Conservation (phyloP, 2,113 vertebrate genomes). For the Platysteira castanea region DNA sequence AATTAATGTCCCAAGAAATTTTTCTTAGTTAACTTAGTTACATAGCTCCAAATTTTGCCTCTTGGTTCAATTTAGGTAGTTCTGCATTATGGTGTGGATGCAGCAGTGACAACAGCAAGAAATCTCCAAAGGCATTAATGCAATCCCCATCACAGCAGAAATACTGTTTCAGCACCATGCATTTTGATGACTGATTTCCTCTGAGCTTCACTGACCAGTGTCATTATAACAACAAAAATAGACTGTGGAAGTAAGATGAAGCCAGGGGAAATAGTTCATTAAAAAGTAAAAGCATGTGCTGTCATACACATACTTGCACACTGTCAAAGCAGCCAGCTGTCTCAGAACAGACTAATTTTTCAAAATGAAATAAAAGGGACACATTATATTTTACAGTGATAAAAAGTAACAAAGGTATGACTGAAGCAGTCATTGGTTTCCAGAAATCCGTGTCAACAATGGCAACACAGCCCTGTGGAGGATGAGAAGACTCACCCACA, state of each 20-base stretch:
- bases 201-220: conserved; percentile 64
- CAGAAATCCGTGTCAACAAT: not conserved
- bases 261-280: conserved; percentile 71
- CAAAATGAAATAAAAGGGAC: conserved; percentile 44
- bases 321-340: conserved; percentile 61
- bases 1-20: conserved; percentile 60
- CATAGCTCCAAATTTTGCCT: conserved; percentile 25
- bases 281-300: conserved; percentile 69
- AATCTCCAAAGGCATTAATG: conserved; percentile 34
- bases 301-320: conserved; percentile 4
- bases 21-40: conserved; percentile 48
- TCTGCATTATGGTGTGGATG: not conserved
- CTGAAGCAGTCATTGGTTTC: conserved; percentile 9
- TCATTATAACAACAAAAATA: conserved; percentile 73
- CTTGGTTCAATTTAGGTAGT: conserved; percentile 56
- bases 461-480: not conserved
- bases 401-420: conserved; percentile 18
- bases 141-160: conserved; percentile 52
- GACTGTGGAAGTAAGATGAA: conserved; percentile 54
- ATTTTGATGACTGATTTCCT: conserved; percentile 71
- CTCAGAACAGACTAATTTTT: conserved; percentile 52
- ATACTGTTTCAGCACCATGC: conserved; percentile 55
- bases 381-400: conserved; percentile 33
- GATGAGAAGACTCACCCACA: not conserved
- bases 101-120: conserved; percentile 29